Evolutionary conservation across 2,888 invertebrate genomes (phyloP).

Genomic region (Rutpela maculata): DNA sequence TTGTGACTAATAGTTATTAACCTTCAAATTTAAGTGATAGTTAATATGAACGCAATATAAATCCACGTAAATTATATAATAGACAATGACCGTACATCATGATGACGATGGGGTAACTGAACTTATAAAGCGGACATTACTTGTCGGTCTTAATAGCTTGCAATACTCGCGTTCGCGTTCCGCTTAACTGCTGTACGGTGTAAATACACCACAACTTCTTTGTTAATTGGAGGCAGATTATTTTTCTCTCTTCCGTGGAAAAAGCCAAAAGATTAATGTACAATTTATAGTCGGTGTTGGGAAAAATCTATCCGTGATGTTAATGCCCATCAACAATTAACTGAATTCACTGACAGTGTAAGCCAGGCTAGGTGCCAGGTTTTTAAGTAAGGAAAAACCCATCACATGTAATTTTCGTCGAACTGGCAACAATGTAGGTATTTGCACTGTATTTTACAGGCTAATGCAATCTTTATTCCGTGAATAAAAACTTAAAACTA

Average conservation of each 20-base stretch:
- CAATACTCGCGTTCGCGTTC: conserved; percentile 17
- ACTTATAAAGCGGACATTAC: conserved; percentile 44
- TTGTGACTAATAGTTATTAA: conserved; percentile 1
- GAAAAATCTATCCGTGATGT: no score
- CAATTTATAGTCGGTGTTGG: no score
- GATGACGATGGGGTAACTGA: conserved; percentile 43
- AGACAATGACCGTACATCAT: conserved; percentile 31
- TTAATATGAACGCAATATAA: conserved; percentile 10
- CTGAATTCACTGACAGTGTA: no score
- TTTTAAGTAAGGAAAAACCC: no score
- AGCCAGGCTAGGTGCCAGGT: no score
- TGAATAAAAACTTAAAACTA: no score
- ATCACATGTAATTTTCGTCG: no score
- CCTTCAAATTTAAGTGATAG: conserved; percentile 17
- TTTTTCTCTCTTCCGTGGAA: background rate
- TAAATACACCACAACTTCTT: background rate
- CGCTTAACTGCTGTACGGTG: background rate
- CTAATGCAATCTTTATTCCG: no score
- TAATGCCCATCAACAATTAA: no score
- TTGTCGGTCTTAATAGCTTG: conserved; percentile 11
- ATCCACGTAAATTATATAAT: conserved; percentile 22
- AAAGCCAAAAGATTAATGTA: background rate
- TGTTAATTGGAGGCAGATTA: background rate
- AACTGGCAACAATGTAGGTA: no score
- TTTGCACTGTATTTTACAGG: no score